A percentile compares a stretch with the other conserved stretches of the same genome.
Conservation (phyloP, 2,888 invertebrate species). For the Branchipolynoe longqiensis region DNA sequence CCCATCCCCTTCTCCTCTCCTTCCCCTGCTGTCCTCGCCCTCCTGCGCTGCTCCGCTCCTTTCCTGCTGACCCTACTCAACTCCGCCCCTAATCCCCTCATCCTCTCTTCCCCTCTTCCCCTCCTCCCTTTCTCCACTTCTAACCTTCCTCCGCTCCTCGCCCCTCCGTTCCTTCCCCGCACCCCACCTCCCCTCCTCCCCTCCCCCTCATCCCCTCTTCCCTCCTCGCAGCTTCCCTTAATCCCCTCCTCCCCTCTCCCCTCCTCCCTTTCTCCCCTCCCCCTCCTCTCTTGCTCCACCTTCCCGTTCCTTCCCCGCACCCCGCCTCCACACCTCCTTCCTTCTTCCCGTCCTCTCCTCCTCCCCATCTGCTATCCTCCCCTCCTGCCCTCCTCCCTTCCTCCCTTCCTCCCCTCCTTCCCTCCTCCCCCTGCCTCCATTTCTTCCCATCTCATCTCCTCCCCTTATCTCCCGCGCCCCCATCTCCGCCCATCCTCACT, state of each 20-base stretch:
- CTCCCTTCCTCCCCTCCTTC: neutral
- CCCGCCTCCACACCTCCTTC: neutral
- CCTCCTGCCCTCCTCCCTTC: neutral
- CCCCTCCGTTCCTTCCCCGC: too few species aligned
- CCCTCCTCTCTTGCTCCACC: slow-evolving; percentile 10
- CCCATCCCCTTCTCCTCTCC: too few species aligned
- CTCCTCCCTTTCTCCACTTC: neutral
- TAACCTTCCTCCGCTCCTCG: too few species aligned
- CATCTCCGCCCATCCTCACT: too few species aligned
- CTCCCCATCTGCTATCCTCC: too few species aligned
- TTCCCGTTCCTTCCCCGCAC: too few species aligned
- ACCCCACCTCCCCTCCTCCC: too few species aligned
- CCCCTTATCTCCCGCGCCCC: too few species aligned
- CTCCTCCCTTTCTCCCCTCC: neutral
- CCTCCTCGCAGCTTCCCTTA: neutral
- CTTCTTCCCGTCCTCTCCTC: too few species aligned
- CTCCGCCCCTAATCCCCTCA: neutral
- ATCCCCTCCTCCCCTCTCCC: neutral
- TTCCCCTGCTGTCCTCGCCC: neutral
- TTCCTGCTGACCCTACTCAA: neutral
- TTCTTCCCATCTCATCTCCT: too few species aligned
- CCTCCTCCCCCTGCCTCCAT: neutral
- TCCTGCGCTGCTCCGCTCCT: neutral
- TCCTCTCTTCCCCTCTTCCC: neutral
- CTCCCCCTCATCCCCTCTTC: neutral